A percentile compares a stretch with the other conserved stretches of the same genome.
phyloP scores from a whole-genome alignment of 1,140 invertebrate species.

The Dufourea novaeangliae region DNA sequence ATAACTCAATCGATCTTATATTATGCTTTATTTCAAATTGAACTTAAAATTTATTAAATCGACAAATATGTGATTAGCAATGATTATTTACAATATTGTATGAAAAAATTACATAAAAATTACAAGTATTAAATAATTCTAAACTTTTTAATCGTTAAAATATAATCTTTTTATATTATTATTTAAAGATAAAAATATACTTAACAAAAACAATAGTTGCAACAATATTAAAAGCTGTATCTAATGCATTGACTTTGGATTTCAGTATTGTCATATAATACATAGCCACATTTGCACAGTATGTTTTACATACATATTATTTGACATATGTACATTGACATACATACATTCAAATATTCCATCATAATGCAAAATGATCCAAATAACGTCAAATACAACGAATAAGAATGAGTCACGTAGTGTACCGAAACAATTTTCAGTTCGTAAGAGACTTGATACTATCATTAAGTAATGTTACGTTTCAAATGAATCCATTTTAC shows the following conservation, averaged over 20 bases:
- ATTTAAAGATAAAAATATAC: background rate
- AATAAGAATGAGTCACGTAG: background rate
- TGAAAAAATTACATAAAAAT: background rate
- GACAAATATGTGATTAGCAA: too few species aligned
- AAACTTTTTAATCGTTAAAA: too few species aligned
- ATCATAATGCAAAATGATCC: background rate
- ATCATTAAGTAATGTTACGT: conserved; percentile 10
- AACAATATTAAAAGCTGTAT: too few species aligned
- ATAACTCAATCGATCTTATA: background rate
- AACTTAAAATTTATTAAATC: background rate
- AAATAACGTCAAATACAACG: background rate
- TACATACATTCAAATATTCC: too few species aligned
- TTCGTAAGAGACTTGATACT: background rate
- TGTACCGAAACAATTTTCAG: background rate
- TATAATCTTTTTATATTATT: too few species aligned
- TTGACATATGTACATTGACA: background rate
- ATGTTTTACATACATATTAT: too few species aligned
- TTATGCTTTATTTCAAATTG: background rate
- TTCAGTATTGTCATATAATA: too few species aligned
- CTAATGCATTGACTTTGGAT: too few species aligned
- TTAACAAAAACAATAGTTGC: too few species aligned
- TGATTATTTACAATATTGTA: background rate
- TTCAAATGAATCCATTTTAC: conserved; percentile 17
- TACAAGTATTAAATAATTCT: too few species aligned
- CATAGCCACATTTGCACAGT: too few species aligned